Percentiles rank a stretch among this genome's conserved stretches.
phyloP scores from a whole-genome alignment of 2,888 invertebrate genomes.

The Drosophila mayaguana region DNA sequence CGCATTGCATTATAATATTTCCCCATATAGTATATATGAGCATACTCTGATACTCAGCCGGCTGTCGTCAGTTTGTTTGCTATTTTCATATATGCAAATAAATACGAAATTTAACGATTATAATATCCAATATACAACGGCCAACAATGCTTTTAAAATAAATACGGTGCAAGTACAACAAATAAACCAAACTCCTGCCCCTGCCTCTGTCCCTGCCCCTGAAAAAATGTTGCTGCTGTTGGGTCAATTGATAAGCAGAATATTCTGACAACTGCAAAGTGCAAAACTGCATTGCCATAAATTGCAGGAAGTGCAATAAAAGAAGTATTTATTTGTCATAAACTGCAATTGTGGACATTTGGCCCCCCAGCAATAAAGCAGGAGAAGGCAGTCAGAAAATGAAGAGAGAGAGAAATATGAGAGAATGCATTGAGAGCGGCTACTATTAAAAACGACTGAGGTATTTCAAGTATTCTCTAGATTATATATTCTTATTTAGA shows the following conservation, averaged over 20 bases:
- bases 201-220: neutral
- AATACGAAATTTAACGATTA: constrained; percentile 62
- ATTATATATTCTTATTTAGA: too few species aligned
- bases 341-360: constrained; percentile 52
- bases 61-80: constrained; percentile 53
- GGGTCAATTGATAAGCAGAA: constrained; percentile 61
- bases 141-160: constrained; percentile 65
- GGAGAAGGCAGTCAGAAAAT: constrained; percentile 25
- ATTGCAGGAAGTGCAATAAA: constrained; percentile 73
- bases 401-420: constrained; percentile 20
- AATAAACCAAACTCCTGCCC: constrained; percentile 19
- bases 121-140: constrained; percentile 40
- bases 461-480: neutral
- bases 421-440: constrained; percentile 20
- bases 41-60: constrained; percentile 36
- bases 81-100: constrained; percentile 69
- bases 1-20: constrained; percentile 71
- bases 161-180: constrained; percentile 56
- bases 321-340: constrained; percentile 69
- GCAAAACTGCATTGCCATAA: constrained; percentile 66
- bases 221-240: constrained; percentile 18
- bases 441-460: neutral
- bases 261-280: constrained; percentile 37
- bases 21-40: constrained; percentile 43
- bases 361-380: constrained; percentile 45